A percentile compares a stretch with the other conserved stretches of the same genome.
Evolutionary conservation across 2,797 vertebrate species (phyloP).

Genomic region (Enteromius viviparus): DNA sequence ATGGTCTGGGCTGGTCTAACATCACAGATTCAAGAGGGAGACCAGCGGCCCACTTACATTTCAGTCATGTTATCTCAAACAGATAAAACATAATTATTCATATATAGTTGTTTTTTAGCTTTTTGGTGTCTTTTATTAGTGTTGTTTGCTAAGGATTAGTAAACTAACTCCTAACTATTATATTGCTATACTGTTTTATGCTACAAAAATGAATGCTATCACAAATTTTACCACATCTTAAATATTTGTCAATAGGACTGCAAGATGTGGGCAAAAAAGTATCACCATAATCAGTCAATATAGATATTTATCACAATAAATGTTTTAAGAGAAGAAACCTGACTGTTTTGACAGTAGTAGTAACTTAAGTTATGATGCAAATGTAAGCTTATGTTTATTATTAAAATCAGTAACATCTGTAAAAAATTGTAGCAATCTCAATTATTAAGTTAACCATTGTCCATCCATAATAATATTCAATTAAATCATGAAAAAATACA

Average conservation of each 20-base stretch:
- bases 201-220: not conserved
- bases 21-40: slow-evolving; percentile 30
- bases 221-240: not conserved
- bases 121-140: not conserved
- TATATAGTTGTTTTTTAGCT: not conserved
- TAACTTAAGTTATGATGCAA: too few relatives aligned
- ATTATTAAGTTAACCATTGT: too few relatives aligned
- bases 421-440: too few relatives aligned
- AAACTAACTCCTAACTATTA: slow-evolving; percentile 1
- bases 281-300: not conserved
- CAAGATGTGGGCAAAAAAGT: not conserved
- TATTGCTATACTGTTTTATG: not conserved
- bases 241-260: not conserved
- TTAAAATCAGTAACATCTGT: too few relatives aligned
- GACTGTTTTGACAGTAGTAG: too few relatives aligned
- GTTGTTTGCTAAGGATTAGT: not conserved
- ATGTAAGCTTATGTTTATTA: too few relatives aligned
- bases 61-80: slow-evolving; percentile 13
- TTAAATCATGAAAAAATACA: too few relatives aligned
- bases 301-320: not conserved
- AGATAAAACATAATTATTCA: not conserved
- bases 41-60: slow-evolving; percentile 19
- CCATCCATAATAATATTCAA: too few relatives aligned
- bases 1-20: slow-evolving; percentile 50
- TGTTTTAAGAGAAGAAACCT: too few relatives aligned